Evolutionary conservation across 2,797 vertebrate genomes (phyloP).

Genomic region (Pempheris klunzingeri): DNA sequence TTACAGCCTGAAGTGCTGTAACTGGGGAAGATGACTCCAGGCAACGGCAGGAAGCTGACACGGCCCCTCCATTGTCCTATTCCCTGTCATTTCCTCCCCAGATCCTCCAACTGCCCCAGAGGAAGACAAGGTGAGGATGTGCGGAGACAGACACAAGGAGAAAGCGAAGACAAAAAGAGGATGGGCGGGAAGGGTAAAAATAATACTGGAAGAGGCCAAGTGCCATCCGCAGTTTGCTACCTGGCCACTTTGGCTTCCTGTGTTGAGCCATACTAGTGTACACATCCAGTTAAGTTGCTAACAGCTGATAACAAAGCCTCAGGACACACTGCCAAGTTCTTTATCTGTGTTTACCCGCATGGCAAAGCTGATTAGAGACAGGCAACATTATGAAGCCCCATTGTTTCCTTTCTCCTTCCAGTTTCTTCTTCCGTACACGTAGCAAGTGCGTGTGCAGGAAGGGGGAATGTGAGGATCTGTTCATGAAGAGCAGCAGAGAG

Average conservation of each 20-base stretch:
- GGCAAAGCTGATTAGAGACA: slow-evolving; percentile 85
- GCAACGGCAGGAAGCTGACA: slow-evolving; percentile 79
- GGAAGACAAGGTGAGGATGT: slow-evolving; percentile 84
- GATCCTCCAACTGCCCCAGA: slow-evolving; percentile 71
- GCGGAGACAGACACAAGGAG: slow-evolving; percentile 72
- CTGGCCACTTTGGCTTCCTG: slow-evolving; percentile 70
- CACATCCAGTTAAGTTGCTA: slow-evolving; percentile 77
- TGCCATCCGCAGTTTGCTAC: slow-evolving; percentile 66
- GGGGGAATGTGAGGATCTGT: slow-evolving; percentile 48
- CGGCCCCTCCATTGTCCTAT: slow-evolving; percentile 79
- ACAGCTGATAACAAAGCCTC: slow-evolving; percentile 80
- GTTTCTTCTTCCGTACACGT: slow-evolving; percentile 61
- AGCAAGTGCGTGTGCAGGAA: slow-evolving; percentile 39
- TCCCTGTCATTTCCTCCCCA: slow-evolving; percentile 78
- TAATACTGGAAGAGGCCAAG: slow-evolving; percentile 64
- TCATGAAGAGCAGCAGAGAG: slow-evolving; percentile 64
- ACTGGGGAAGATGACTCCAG: slow-evolving; percentile 65
- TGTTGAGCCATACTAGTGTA: slow-evolving; percentile 64
- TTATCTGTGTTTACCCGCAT: slow-evolving; percentile 84
- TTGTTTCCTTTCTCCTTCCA: slow-evolving; percentile 78
- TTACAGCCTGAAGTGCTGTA: slow-evolving; percentile 64
- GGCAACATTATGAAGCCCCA: slow-evolving; percentile 77
- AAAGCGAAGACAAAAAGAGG: slow-evolving; percentile 75
- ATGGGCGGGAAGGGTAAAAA: slow-evolving; percentile 74
- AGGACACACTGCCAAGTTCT: slow-evolving; percentile 83